These are phyloP conservation scores for Leptogaster cylindrica DNA, from an alignment of 2,888 invertebrate species.

Conservation along the genomic window DNA sequence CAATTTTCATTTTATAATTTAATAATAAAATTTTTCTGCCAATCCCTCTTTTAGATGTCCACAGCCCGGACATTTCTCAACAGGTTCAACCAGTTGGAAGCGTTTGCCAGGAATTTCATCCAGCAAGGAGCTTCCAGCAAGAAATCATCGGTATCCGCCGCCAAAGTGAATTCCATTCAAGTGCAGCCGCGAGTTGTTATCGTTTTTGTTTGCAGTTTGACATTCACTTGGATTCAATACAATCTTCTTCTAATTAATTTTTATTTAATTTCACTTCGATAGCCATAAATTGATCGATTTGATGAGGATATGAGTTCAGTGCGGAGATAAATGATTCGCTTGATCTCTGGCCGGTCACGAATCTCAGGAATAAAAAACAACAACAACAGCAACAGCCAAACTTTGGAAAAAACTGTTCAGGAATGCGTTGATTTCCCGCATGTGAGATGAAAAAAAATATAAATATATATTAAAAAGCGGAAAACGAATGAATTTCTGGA, in stretches of 20 bases:
- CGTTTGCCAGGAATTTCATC: conserved; percentile 29
- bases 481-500: conserved; percentile 31
- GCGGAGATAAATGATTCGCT: conserved; percentile 27
- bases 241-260: conserved; percentile 41
- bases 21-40: conserved; percentile 29
- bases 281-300: conserved; percentile 39
- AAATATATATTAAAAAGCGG: conserved; percentile 26
- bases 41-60: not conserved
- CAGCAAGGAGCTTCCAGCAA: not conserved
- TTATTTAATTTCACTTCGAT: conserved; percentile 40
- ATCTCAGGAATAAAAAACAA: not conserved
- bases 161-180: conserved; percentile 29
- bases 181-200: conserved; percentile 19
- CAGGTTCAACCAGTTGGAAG: conserved; percentile 30
- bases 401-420: too few relatives aligned
- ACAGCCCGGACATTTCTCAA: conserved; percentile 5
- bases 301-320: conserved; percentile 32
- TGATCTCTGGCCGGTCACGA: conserved; percentile 3
- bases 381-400: too few relatives aligned
- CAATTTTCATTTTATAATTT: conserved; percentile 27
- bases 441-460: not conserved
- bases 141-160: conserved; percentile 20
- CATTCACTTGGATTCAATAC: conserved; percentile 22
- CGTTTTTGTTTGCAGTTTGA: conserved; percentile 1
- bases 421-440: not conserved